Base-by-base conservation (phyloP, 2,797 vertebrate species). In the Psittacula derbiana region DNA sequence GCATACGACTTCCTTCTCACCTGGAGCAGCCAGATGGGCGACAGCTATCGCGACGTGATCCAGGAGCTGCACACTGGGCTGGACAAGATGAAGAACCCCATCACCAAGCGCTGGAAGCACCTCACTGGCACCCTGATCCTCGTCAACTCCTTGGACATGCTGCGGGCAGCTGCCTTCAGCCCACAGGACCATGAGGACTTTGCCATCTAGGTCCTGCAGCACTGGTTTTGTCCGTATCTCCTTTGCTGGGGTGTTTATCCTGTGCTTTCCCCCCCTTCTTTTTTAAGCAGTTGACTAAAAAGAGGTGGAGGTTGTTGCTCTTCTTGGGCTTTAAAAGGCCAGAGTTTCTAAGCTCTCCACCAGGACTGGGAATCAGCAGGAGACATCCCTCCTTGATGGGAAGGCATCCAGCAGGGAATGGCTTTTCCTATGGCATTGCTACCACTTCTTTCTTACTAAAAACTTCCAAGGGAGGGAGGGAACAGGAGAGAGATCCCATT, bases 81-180 rank as follows among this genome's bases (percentile, higher is more conserved):
- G 97, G 99, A 99, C 98, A 98, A 97, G 95, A 99, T 99, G 99
- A 99, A 99, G 94, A 99, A 98, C 96, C 99, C 99, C 87, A 99
- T 99, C 98, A 99, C 99, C 80, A 99, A 98, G 86, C 98, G 98
- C 88, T 99, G 99, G 99, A 99, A 99, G 83, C 99, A 99, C 97
- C 98, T 99, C 89, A 99, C 99, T 0, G 99, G 99, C 71, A 98
- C 99, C 1, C 97, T 99, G 11, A 98, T 99, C 95, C 98, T 99
- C 1, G 99, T 99, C 86, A 99, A 99, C 98, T 98, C 99, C 49
- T 97, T 99, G 89, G 99, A 99, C 90, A 96, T 98, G 16, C 98
- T 99, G 50, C 97, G 99, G 36, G 98, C 99, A 8, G 98, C 99
- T 0, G 99, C 99, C 95, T 99, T 99, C 97, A 99, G 98, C 84